A percentile compares a stretch with the other conserved stretches of the same genome.
Evolutionary conservation across 2,797 vertebrate genomes (phyloP).

Genomic region (Liparis tanakae): DNA sequence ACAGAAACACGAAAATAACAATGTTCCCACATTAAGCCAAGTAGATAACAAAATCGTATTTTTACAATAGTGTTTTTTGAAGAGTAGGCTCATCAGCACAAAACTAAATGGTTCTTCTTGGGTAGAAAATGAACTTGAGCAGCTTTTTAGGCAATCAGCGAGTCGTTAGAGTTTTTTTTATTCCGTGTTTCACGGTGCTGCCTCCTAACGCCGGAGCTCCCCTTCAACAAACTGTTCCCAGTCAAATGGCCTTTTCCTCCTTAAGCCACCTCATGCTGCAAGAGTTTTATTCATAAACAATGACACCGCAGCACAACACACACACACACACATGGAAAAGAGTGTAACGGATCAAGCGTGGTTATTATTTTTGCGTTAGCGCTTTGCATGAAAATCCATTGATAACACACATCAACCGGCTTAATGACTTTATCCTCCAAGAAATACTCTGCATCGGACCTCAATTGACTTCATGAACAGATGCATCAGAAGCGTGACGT

Average conservation of each 20-base stretch:
- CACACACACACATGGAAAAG: no score
- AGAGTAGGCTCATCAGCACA: not conserved
- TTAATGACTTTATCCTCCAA: no score
- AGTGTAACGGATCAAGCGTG: not conserved
- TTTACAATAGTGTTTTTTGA: slow-evolving; percentile 10
- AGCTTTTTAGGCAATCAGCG: not conserved
- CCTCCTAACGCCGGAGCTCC: not conserved
- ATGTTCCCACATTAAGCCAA: not conserved
- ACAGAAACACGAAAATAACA: not conserved
- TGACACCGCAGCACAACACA: no score
- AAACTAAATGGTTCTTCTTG: not conserved
- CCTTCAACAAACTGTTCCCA: not conserved
- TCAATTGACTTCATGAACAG: no score
- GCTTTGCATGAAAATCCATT: not conserved
- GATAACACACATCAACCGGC: no score
- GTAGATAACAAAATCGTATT: not conserved
- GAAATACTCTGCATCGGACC: no score
- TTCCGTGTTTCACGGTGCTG: slow-evolving; percentile 1
- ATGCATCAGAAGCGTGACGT: no score
- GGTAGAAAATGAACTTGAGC: not conserved
- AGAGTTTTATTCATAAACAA: no score
- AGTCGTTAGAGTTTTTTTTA: slow-evolving; percentile 1
- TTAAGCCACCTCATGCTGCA: no score
- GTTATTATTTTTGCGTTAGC: not conserved
- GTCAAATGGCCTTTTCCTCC: no score